These are phyloP conservation scores for Dexiosoma caninum DNA, from an alignment of 2,888 invertebrate species.

Conservation along the genomic window DNA sequence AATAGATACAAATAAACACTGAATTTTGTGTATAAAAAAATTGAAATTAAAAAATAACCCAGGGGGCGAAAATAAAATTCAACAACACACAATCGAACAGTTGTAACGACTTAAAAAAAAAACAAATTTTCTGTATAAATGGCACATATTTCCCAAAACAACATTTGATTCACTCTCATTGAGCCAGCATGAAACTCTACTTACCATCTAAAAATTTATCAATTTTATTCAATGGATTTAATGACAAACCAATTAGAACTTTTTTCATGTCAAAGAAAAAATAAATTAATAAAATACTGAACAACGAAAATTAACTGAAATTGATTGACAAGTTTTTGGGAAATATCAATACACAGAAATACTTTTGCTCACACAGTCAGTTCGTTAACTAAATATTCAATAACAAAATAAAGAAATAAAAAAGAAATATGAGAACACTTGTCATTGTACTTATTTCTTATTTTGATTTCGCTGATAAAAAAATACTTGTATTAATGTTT, in stretches of 20 bases:
- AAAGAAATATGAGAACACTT: background rate
- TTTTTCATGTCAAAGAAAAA: conserved; percentile 55
- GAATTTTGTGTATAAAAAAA: background rate
- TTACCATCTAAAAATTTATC: conserved; percentile 62
- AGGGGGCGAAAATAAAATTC: background rate
- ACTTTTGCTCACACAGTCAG: background rate
- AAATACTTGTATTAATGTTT: too few species aligned
- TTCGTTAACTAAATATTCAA: background rate
- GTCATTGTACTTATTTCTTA: too few species aligned
- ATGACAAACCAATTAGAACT: conserved; percentile 51
- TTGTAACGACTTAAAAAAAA: background rate
- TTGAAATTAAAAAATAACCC: background rate
- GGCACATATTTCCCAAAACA: conserved; percentile 1
- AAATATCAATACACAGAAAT: background rate
- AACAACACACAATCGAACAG: background rate
- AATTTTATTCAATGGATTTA: conserved; percentile 55
- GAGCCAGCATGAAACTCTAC: background rate
- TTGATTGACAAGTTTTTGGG: background rate
- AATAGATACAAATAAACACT: background rate
- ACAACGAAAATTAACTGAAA: conserved; percentile 19
- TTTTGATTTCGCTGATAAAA: too few species aligned
- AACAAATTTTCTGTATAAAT: conserved; percentile 1
- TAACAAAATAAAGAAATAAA: too few species aligned
- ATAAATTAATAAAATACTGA: conserved; percentile 27
- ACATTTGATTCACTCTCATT: background rate